These are phyloP conservation scores for Pegoplata infirma DNA, from an alignment of 2,888 invertebrate genomes.

Conservation along the genomic window DNA sequence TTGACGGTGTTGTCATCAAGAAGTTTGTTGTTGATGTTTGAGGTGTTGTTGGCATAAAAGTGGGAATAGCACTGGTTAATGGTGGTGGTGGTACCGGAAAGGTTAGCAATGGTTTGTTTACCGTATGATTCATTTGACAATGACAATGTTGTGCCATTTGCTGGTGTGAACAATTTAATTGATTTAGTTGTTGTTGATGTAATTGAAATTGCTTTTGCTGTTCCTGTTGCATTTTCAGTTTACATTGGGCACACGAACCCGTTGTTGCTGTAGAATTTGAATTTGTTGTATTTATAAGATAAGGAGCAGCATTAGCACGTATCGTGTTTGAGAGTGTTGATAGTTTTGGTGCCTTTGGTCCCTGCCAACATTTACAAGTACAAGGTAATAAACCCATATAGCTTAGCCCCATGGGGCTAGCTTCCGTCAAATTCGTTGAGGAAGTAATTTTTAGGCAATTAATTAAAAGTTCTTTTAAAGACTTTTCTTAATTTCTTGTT, in stretches of 20 bases:
- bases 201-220: constrained; percentile 60
- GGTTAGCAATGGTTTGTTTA: constrained; percentile 37
- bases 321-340: constrained; percentile 64
- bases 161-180: constrained; percentile 23
- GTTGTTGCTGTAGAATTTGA: not conserved
- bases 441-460: constrained; percentile 72
- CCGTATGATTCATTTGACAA: constrained; percentile 20
- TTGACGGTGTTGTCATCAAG: not conserved
- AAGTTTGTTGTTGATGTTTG: not conserved
- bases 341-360: constrained; percentile 72
- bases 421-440: constrained; percentile 66
- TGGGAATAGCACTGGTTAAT: constrained; percentile 63
- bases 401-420: constrained; percentile 75
- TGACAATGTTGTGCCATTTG: constrained; percentile 31
- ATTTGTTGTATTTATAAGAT: constrained; percentile 60
- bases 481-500: not conserved
- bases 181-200: constrained; percentile 32
- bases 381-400: constrained; percentile 75
- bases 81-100: constrained; percentile 69
- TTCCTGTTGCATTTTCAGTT: constrained; percentile 64
- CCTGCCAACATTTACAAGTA: constrained; percentile 73
- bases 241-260: constrained; percentile 64
- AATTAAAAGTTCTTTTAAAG: not conserved
- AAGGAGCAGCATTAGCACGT: constrained; percentile 71
- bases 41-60: constrained; percentile 5